Conservation (phyloP, 2,113 vertebrate genomes). For the Strix aluco region DNA sequence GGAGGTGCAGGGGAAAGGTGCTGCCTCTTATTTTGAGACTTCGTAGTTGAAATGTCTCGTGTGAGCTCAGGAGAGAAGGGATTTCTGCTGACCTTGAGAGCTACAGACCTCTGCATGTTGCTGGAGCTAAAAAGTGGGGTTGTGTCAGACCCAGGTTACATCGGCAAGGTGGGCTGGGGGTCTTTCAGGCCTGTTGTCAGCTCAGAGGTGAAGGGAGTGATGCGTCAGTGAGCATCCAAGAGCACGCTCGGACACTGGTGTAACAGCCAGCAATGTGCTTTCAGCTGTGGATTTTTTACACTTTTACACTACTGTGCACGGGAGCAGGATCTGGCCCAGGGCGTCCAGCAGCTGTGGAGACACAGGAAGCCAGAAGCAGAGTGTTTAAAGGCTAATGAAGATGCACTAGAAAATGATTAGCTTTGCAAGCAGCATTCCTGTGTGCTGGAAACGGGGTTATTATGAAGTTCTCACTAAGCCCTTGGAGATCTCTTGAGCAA, state of each 20-base stretch:
- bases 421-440: neutral
- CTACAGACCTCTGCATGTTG: neutral
- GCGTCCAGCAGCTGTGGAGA: neutral
- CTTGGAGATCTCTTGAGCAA: neutral
- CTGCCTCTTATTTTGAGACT: neutral
- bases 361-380: neutral
- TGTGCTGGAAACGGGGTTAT: neutral
- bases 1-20: neutral
- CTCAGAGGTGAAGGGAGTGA: neutral
- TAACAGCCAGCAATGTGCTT: neutral
- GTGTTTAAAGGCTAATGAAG: neutral
- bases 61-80: neutral
- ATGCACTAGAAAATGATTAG: neutral
- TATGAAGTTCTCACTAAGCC: neutral
- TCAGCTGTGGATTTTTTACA: neutral
- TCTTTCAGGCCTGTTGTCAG: neutral
- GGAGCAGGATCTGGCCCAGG: neutral
- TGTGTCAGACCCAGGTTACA: neutral
- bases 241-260: accelerated
- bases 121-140: neutral
- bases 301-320: accelerated
- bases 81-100: neutral
- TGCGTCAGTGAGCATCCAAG: neutral
- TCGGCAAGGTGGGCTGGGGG: neutral
- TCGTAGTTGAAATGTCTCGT: accelerated